phyloP scores from a whole-genome alignment of 2,113 vertebrate genomes.

The Myrmecophaga tridactyla region DNA sequence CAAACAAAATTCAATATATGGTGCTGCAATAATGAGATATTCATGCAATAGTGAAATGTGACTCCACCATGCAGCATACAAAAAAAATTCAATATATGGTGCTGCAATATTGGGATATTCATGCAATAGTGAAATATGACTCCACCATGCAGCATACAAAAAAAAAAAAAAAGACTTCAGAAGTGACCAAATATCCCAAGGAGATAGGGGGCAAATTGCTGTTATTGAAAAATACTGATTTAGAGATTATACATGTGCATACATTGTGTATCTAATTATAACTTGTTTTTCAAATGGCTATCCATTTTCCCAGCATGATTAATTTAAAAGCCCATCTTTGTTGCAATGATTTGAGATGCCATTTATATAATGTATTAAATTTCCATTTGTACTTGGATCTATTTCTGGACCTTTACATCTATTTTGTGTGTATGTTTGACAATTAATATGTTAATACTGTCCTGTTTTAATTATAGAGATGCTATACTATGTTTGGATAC shows the following conservation, averaged over 20 bases:
- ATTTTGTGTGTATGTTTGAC: not conserved
- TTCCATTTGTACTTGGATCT: not conserved
- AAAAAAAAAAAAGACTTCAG: too few relatives aligned
- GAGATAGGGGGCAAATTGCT: not conserved
- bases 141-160: too few relatives aligned
- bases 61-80: too few relatives aligned
- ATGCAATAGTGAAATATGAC: too few relatives aligned
- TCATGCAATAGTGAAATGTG: too few relatives aligned
- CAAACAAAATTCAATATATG: too few relatives aligned
- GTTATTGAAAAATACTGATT: not conserved
- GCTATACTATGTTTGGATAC: not conserved
- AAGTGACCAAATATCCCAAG: not conserved
- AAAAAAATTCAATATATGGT: too few relatives aligned
- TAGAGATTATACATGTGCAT: not conserved
- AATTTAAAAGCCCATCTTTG: not conserved
- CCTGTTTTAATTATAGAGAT: not conserved
- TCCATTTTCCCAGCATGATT: not conserved
- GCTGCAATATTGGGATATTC: too few relatives aligned
- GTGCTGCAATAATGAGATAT: too few relatives aligned
- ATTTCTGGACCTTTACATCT: not conserved
- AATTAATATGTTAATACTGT: not conserved
- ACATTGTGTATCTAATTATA: not conserved
- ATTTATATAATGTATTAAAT: not conserved
- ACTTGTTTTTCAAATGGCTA: not conserved
- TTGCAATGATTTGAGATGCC: not conserved